Evolutionary conservation across 2,888 invertebrate genomes (phyloP).

Genomic region (Oscheius sp.): DNA sequence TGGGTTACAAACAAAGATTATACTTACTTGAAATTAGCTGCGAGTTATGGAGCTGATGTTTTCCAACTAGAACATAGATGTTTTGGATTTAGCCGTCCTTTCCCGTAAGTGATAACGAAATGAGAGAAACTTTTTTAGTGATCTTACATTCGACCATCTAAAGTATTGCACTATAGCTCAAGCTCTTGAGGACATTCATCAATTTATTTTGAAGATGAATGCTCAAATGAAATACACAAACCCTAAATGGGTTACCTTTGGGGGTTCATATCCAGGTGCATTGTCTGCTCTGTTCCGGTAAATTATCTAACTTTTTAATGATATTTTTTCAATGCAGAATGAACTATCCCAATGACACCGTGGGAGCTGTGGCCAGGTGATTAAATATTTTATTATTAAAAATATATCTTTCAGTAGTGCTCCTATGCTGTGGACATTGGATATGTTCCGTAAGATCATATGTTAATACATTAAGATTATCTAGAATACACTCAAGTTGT

Average conservation of each 20-base stretch:
- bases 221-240: conserved; percentile 53
- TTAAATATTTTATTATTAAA: neutral
- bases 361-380: conserved; percentile 56
- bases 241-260: conserved; percentile 88
- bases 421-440: conserved; percentile 51
- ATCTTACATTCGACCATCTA: conserved; percentile 83
- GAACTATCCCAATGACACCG: conserved; percentile 50
- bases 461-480: neutral
- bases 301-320: no score
- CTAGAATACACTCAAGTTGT: conserved; percentile 53
- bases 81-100: conserved; percentile 56
- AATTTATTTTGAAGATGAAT: conserved; percentile 82
- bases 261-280: conserved; percentile 88
- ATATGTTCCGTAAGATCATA: conserved; percentile 46
- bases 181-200: conserved; percentile 82
- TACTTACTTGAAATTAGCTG: conserved; percentile 49
- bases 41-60: conserved; percentile 54
- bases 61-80: conserved; percentile 64
- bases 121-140: conserved; percentile 75
- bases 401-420: conserved; percentile 47
- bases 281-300: conserved; percentile 58
- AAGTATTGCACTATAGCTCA: conserved; percentile 78
- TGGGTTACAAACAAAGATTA: conserved; percentile 39
- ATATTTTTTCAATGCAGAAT: no score
- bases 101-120: conserved; percentile 28